A percentile compares a stretch with the other conserved stretches of the same genome.
These are phyloP conservation scores for Stenodema calcarata DNA, from an alignment of 2,888 invertebrate species.

Conservation along the genomic window DNA sequence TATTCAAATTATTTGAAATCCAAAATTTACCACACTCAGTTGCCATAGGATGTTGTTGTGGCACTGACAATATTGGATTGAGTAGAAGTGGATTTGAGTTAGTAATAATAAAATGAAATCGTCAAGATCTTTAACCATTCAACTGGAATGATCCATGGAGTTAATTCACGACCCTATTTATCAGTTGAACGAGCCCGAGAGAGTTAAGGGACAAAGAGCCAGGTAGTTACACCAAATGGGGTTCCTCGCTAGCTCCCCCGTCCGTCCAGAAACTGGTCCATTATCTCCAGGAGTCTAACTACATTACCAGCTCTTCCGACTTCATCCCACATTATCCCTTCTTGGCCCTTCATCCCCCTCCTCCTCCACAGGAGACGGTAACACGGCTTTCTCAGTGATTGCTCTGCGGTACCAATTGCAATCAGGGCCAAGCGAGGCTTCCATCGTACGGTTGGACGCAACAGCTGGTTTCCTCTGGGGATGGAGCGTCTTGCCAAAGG, in stretches of 20 bases:
- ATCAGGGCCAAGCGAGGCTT: background rate
- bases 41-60: too few relatives aligned
- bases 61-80: too few relatives aligned
- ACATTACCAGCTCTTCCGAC: conserved; percentile 10
- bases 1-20: too few relatives aligned
- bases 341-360: background rate
- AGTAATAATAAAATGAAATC: background rate
- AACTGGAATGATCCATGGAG: background rate
- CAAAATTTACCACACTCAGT: too few relatives aligned
- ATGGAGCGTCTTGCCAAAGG: background rate
- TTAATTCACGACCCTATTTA: background rate
- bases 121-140: background rate
- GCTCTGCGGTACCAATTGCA: conserved; percentile 13
- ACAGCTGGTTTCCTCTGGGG: background rate
- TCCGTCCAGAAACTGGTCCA: conserved; percentile 1
- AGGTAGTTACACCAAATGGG: conserved; percentile 9
- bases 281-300: conserved; percentile 11
- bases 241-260: background rate
- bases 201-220: background rate
- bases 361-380: background rate
- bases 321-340: background rate
- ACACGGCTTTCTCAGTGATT: conserved; percentile 9
- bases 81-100: too few relatives aligned
- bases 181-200: background rate
- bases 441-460: background rate